phyloP scores from a whole-genome alignment of 2,888 invertebrate species.

The Coelinius sp. region DNA sequence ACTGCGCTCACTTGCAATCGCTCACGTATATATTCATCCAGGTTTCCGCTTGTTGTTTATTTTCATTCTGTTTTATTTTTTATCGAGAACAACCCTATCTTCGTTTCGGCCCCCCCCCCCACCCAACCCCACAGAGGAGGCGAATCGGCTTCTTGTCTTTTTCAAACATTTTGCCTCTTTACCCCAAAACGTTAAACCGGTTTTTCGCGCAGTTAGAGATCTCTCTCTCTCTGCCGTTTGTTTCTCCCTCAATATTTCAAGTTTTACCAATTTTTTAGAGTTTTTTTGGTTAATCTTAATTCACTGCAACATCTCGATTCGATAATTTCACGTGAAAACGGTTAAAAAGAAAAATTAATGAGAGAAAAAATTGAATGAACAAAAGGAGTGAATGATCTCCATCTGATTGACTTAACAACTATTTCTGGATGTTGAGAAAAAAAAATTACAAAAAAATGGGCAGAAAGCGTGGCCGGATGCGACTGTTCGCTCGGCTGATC shows the following conservation, averaged over 20 bases:
- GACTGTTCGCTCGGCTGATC: constrained; percentile 59
- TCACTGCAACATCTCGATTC: not conserved
- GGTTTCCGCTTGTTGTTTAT: constrained; percentile 28
- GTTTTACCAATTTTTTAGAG: constrained; percentile 22
- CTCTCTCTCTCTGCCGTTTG: constrained; percentile 10
- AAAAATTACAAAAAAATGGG: constrained; percentile 42
- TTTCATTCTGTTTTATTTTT: constrained; percentile 14
- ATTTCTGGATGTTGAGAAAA: constrained; percentile 22
- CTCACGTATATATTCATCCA: constrained; percentile 29
- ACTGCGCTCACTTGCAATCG: not conserved
- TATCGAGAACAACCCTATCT: constrained; percentile 1
- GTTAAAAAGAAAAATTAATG: not conserved
- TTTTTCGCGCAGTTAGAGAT: constrained; percentile 37
- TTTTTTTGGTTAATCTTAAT: not conserved
- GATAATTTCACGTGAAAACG: not conserved
- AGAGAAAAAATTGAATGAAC: constrained; percentile 17
- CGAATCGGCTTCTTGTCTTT: constrained; percentile 48
- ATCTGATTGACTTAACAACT: constrained; percentile 44
- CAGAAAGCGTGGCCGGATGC: constrained; percentile 68
- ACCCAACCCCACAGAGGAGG: constrained; percentile 29
- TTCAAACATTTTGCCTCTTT: constrained; percentile 50
- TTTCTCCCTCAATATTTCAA: not conserved
- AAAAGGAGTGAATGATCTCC: constrained; percentile 30
- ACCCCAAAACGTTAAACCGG: constrained; percentile 48
- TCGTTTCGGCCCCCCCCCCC: constrained; percentile 34